Conservation (phyloP, 1,140 invertebrate species). For the Gryon sp. region DNA sequence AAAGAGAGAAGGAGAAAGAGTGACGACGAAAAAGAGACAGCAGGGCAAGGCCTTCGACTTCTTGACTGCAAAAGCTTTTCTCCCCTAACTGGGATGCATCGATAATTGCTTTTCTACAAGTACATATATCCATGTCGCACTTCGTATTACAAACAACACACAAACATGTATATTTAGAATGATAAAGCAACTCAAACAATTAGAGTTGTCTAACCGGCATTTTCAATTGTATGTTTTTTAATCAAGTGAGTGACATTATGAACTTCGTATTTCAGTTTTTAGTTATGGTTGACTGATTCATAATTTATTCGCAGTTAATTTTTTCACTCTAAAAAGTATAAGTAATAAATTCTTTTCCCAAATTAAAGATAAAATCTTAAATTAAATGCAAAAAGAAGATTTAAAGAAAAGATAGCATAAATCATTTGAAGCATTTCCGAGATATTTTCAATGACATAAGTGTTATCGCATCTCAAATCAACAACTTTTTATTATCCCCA, state of each 20-base stretch:
- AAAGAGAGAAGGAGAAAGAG: constrained; percentile 11
- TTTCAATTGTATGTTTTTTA: constrained; percentile 37
- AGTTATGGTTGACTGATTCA: background rate
- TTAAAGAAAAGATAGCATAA: no score
- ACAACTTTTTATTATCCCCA: no score
- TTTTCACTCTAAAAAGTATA: no score
- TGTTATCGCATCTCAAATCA: no score
- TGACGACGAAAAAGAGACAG: background rate
- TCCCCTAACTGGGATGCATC: constrained; percentile 16
- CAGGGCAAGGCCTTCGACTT: no score
- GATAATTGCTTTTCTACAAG: constrained; percentile 53
- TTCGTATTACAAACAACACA: constrained; percentile 41
- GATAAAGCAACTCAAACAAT: constrained; percentile 29
- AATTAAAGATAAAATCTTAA: no score
- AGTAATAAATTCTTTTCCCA: no score
- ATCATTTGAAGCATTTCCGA: no score
- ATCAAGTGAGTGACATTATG: constrained; percentile 10
- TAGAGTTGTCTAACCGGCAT: constrained; percentile 42
- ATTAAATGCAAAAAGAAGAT: no score
- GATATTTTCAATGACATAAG: no score
- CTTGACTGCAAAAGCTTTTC: constrained; percentile 3
- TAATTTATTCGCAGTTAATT: no score
- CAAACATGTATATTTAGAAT: constrained; percentile 38
- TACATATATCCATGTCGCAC: constrained; percentile 37
- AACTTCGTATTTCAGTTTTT: constrained; percentile 19